Percentiles rank a stretch among this genome's conserved stretches.
Evolutionary conservation across 2,888 invertebrate genomes (phyloP).

Genomic region (Leucophenga montana): DNA sequence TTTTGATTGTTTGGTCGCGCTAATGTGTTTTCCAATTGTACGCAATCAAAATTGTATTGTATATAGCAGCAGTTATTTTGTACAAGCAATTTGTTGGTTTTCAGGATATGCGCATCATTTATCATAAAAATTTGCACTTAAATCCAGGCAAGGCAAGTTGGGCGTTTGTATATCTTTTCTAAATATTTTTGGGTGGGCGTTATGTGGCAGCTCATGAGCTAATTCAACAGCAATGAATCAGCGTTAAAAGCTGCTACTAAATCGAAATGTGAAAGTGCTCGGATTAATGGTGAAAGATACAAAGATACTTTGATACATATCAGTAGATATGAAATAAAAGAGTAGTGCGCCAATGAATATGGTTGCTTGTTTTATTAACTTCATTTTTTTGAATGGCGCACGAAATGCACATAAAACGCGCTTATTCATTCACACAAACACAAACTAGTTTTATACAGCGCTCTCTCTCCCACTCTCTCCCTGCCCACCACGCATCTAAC

Average conservation of each 20-base stretch:
- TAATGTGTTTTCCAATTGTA: constrained; percentile 64
- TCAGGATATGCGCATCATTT: constrained; percentile 60
- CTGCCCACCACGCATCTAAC: no score
- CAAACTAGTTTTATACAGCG: no score
- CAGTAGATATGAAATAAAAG: no score
- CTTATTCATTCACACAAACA: no score
- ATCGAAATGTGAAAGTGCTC: background rate
- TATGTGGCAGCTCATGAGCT: background rate
- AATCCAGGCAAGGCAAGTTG: constrained; percentile 36
- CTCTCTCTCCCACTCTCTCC: no score
- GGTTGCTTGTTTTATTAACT: no score
- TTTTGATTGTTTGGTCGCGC: constrained; percentile 61
- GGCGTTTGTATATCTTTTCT: no score
- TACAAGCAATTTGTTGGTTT: constrained; percentile 53
- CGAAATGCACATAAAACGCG: no score
- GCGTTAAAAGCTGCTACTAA: constrained; percentile 10
- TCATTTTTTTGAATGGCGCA: no score
- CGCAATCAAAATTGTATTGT: constrained; percentile 41
- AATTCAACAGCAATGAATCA: background rate
- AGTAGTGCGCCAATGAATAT: no score
- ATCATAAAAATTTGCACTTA: constrained; percentile 42
- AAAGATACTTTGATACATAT: background rate
- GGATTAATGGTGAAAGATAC: no score
- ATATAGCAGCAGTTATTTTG: constrained; percentile 45
- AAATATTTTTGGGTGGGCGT: no score